Conservation (phyloP, 2,797 vertebrate species). For the Amazonetta brasiliensis region DNA sequence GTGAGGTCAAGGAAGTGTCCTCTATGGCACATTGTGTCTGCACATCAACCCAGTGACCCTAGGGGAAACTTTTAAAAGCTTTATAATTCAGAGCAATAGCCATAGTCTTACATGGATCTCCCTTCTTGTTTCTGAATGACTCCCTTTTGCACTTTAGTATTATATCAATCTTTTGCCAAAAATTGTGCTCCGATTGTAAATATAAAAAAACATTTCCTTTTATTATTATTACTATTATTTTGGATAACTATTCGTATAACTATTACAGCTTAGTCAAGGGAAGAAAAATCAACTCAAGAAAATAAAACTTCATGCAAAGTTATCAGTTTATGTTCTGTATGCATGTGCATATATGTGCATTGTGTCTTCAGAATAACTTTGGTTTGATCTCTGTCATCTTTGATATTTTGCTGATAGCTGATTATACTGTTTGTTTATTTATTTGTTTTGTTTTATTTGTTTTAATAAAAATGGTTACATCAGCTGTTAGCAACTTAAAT, state of each 20-base stretch:
- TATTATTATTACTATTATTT: not conserved
- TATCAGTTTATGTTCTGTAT: not conserved
- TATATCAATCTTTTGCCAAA: not conserved
- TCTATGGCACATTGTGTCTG: rapidly evolving
- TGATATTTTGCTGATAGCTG: not conserved
- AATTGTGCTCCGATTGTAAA: not conserved
- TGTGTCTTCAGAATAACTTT: not conserved
- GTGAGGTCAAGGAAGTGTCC: not conserved
- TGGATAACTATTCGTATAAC: not conserved
- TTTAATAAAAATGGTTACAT: not conserved
- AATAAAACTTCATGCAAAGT: not conserved
- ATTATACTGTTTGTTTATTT: not conserved
- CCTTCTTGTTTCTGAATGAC: not conserved
- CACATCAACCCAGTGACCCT: rapidly evolving
- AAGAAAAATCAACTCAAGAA: not conserved
- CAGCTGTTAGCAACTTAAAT: not conserved
- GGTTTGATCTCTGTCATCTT: not conserved
- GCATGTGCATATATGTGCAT: rapidly evolving
- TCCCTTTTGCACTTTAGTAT: not conserved
- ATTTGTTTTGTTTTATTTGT: not conserved
- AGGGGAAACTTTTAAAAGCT: not conserved
- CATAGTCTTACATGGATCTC: not conserved
- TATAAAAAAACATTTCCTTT: not conserved
- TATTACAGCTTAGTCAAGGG: not conserved
- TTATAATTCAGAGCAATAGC: not conserved